Evolutionary conservation across 2,888 invertebrate genomes (phyloP), one percentile per base, ranked within the genome.

Genomic region (Linnaemya vulpina): DNA sequence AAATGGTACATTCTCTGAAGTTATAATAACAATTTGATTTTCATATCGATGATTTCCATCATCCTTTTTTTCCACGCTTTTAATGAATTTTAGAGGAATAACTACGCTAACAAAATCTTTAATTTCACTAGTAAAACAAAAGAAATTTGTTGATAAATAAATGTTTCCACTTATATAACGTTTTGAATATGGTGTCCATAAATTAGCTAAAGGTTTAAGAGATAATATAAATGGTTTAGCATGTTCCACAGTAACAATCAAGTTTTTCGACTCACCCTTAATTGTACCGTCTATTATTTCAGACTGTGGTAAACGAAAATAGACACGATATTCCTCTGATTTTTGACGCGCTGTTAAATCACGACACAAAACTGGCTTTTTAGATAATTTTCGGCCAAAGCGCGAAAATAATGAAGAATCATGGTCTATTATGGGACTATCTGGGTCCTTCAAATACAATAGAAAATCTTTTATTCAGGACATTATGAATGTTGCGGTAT

Each of bases 131-230:
- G 97, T 96, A 91, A 99, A 99, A 92, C 99, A 99, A 89, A 99
- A 94, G 92, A 98, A 99, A 93, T 97, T 98, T 90, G 96, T 96
- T 0, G 99, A 99, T 67, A 99, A 93, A 92, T 96, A 99, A 89
- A 99, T 93, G 87, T 96, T 94, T 17, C 99, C 99, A 93, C 95
- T 95, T 78, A 97, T 96, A 90, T 97, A 96, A 87, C 95, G 95
- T 91, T 98, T 98, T 90, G 98, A 97, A 91, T 97, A 99, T 0
- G 99, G 98, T 1, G 99, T 98, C 96, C 98, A 98, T 75, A 99
- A 93, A 11, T 97, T 92, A 1, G 92, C 92, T 91, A 51, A 43
- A 38, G 58, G 7, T 3, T 71, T 25, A 5, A 49, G 30, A n/a
- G 8, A 40, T 1, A 22, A 38, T 35, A 13, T 10, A 22, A 53